phyloP scores from a whole-genome alignment of 2,888 invertebrate genomes.

The Amiota mariae region DNA sequence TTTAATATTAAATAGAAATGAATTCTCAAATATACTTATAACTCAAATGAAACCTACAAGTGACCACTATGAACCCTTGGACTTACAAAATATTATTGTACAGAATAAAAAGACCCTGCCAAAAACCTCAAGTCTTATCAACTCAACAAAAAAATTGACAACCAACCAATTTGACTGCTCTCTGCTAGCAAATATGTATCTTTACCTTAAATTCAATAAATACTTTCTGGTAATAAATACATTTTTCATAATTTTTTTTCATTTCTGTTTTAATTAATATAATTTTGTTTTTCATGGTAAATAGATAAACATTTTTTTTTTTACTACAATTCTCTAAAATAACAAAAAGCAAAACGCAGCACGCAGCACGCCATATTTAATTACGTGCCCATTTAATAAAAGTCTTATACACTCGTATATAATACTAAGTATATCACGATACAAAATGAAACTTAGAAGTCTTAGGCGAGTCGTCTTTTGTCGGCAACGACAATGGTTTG shows the following conservation, averaged over 20 bases:
- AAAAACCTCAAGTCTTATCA: no score
- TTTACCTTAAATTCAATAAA: background rate
- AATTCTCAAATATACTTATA: background rate
- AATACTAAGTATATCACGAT: no score
- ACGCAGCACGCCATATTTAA: conserved; percentile 1
- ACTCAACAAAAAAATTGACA: no score
- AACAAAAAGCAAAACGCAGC: conserved; percentile 15
- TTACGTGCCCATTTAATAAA: conserved; percentile 33
- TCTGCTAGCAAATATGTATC: background rate
- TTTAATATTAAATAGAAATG: background rate
- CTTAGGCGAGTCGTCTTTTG: background rate
- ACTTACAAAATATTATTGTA: background rate
- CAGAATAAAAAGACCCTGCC: background rate
- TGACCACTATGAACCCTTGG: background rate
- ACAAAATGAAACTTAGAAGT: no score
- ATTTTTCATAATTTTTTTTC: background rate
- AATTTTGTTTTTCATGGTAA: background rate
- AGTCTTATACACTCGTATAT: no score
- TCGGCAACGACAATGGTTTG: background rate
- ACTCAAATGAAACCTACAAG: background rate
- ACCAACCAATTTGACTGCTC: background rate
- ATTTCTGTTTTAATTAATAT: background rate
- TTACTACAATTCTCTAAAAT: background rate
- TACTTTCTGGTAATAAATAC: background rate
- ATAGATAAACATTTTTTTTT: no score